Conservation (phyloP, 2,113 vertebrate genomes). For the Noctilio leporinus region DNA sequence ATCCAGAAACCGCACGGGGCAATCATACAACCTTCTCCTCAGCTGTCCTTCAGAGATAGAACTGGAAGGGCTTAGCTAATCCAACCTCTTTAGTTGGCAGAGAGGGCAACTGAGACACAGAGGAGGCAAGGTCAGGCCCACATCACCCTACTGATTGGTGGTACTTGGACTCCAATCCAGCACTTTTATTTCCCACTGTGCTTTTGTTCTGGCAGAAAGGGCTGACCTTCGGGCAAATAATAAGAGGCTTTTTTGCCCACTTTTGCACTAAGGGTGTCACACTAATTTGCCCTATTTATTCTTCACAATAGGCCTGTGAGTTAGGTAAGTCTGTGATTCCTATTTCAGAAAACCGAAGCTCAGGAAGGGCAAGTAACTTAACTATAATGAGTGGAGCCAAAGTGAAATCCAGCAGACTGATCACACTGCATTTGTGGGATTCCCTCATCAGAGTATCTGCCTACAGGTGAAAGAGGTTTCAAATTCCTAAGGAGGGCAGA, state of each 20-base stretch:
- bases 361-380: background rate
- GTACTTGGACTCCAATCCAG: background rate
- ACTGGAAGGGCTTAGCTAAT: background rate
- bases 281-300: background rate
- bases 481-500: background rate
- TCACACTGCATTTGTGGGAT: background rate
- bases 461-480: background rate
- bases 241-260: background rate
- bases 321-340: background rate
- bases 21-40: background rate
- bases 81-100: background rate
- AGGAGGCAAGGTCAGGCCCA: background rate
- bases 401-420: background rate
- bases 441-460: background rate
- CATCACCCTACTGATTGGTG: background rate
- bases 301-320: background rate
- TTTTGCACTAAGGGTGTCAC: background rate
- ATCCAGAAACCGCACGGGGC: fast-evolving
- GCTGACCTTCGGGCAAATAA: background rate
- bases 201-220: background rate
- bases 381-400: background rate
- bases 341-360: background rate
- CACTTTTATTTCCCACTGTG: background rate
- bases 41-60: background rate
- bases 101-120: background rate